A percentile compares a stretch with the other conserved stretches of the same genome.
Conservation (phyloP, 2,888 invertebrate genomes). For the Deladenus siricidicola region DNA sequence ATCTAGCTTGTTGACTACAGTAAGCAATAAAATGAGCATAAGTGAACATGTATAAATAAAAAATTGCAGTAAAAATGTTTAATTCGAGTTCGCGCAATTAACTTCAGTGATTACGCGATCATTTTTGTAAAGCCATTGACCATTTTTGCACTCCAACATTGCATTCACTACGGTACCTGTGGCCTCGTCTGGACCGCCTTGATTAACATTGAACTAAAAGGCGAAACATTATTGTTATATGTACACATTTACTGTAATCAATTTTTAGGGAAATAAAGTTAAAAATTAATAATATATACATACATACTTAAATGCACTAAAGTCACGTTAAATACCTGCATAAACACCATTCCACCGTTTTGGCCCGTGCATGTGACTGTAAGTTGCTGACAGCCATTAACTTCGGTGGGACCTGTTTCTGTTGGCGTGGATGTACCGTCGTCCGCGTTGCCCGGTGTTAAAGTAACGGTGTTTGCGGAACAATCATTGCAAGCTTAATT, state of each 20-base stretch:
- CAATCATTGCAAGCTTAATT: conserved; percentile 4
- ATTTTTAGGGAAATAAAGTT: background rate
- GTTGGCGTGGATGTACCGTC: conserved; percentile 5
- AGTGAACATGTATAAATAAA: too few relatives aligned
- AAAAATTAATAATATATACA: too few relatives aligned
- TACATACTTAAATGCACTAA: too few relatives aligned
- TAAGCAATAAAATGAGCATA: background rate
- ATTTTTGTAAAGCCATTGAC: background rate
- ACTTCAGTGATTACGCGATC: conserved; percentile 8
- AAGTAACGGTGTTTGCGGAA: background rate
- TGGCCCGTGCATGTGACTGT: conserved; percentile 14
- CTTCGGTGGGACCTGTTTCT: conserved; percentile 53
- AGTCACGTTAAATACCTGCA: conserved; percentile 11
- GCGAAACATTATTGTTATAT: too few relatives aligned
- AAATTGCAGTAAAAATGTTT: background rate
- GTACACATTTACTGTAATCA: too few relatives aligned
- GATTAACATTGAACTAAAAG: conserved; percentile 13
- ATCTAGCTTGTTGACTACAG: background rate
- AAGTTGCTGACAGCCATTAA: conserved; percentile 12
- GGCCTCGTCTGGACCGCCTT: conserved; percentile 13
- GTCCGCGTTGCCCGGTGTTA: background rate
- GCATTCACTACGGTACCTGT: conserved; percentile 5
- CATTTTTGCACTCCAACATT: background rate
- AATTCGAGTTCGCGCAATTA: conserved; percentile 9
- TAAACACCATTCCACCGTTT: conserved; percentile 11